Base-by-base conservation (phyloP, 2,888 invertebrate species). In the Nymphalis urticae region DNA sequence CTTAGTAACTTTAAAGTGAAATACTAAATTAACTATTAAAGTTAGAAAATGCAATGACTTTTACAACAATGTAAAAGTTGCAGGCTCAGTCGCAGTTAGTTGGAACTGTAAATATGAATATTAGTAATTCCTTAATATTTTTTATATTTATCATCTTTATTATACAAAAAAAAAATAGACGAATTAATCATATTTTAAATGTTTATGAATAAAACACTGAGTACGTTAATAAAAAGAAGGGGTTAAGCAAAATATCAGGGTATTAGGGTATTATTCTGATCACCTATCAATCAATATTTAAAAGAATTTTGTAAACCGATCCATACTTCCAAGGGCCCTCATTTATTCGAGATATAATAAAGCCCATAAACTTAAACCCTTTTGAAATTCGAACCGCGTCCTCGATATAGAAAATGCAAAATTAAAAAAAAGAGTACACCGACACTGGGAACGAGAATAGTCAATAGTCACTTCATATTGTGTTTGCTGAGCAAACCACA, bases 381-480 rank as follows among this genome's bases (percentile, higher is more conserved):
- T 82, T 84, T 85, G 91, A 85, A 91, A 91, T 78, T 76, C 77
- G 85, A 92, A 82, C 88, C 87, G 79, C 81, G 82, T 85, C 83
- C 86, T 82, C 82, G 77, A 77, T 84, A 85, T 87, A 86, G 84
- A 85, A 88, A 88, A 86, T 82, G 87, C 86, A 85, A 89, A 90
- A 88, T 86, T 83, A 86, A 88, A 90, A 86, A 85, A 83, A 84
- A 85, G 82, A 73, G 81, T 50, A 17, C 17, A 73, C 79, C 79
- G 75, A 78, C 73, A 82, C 80, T 86, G 86, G 85, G 89, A 89
- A 90, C 90, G 84, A 82, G 87, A 90, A 90, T 90, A 92, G 91
- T 92, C 92, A 90, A 92, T 91, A 92, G 90, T 88, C 91, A 89
- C 90, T 92, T 88, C 90, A 89, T 89, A 88, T 89, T 90, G 87